Base-by-base conservation (phyloP, 2,797 vertebrate species). In the Lycodopsis pacificus region DNA sequence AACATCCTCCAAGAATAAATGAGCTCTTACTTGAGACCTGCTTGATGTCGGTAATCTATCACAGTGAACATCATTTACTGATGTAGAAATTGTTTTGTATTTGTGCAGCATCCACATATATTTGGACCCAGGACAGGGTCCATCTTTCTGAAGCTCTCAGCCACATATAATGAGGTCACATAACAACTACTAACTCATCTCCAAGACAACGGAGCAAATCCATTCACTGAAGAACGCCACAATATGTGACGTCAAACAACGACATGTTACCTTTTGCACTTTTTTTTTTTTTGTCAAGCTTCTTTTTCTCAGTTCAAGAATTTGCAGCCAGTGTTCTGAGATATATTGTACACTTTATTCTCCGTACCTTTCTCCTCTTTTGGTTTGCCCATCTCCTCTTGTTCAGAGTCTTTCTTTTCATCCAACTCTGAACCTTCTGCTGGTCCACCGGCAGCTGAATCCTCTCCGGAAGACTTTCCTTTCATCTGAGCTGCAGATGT, bases 311-410 rank as follows among this genome's bases (percentile, higher is more conserved):
- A 32, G 32, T 32, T 57, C 9, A 70, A 17, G 22, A 56, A 54
- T 36, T 10, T 70, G 17, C 38, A 17, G 20, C 11, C 44, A 46
- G 15, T 46, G 44, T 46, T 46, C 44, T 46, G 17, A 49, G 2
- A 42, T 12, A 6, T 4, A 58, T n/a, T 46, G 8, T 9, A 15
- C 10, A 65, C 4, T 34, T 0, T 36, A 2, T 30, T 20, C 17
- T 82, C 64, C 73, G 49, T 92, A 90, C 90, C 91, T 88, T 75
- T 76, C 1, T 87, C 65, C 30, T 80, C 34, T 32, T 59, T 61
- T 49, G 73, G 74, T 34, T 79, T 80, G 53, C 15, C 71, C n/a
- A 25, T 63, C 32, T 40, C 77, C 65, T 85, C 74, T 68, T 76
- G 53, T 58, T 71, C 65, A 5, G 63, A 34, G 4, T 76, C 77